Evolutionary conservation across 2,888 invertebrate species (phyloP).

Genomic region (Auanema sp.): DNA sequence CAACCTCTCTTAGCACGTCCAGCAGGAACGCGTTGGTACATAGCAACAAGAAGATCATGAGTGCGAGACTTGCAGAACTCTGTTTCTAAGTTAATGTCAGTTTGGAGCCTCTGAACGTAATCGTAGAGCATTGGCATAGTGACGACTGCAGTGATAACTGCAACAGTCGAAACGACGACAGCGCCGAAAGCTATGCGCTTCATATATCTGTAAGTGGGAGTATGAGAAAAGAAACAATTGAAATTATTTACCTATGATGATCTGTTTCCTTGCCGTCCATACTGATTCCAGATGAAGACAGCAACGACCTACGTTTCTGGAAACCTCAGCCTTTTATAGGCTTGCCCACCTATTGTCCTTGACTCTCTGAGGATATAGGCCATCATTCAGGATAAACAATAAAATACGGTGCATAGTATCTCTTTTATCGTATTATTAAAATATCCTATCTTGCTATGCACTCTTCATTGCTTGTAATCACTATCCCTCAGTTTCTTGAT

Average conservation of each 20-base stretch:
- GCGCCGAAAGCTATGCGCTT: constrained; percentile 42
- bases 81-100: constrained; percentile 39
- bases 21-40: constrained; percentile 44
- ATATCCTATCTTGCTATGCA: too few species aligned
- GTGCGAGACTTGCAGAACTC: constrained; percentile 51
- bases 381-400: neutral
- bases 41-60: constrained; percentile 56
- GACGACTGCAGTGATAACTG: constrained; percentile 40
- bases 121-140: constrained; percentile 47
- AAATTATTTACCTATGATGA: constrained; percentile 15
- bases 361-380: constrained; percentile 19
- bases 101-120: constrained; percentile 44
- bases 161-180: constrained; percentile 40
- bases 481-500: too few species aligned
- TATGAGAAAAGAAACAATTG: constrained; percentile 1
- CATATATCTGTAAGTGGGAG: constrained; percentile 30
- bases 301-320: neutral
- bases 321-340: constrained; percentile 12
- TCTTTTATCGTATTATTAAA: too few species aligned
- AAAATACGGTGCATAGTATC: too few species aligned
- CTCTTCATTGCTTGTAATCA: too few species aligned
- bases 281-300: constrained; percentile 6
- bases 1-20: constrained; percentile 45
- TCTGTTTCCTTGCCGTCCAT: constrained; percentile 23
- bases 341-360: constrained; percentile 16